Evolutionary conservation across 2,888 invertebrate genomes (phyloP), one percentile per base, ranked within the genome.

Genomic region (Drosophila subquinaria): DNA sequence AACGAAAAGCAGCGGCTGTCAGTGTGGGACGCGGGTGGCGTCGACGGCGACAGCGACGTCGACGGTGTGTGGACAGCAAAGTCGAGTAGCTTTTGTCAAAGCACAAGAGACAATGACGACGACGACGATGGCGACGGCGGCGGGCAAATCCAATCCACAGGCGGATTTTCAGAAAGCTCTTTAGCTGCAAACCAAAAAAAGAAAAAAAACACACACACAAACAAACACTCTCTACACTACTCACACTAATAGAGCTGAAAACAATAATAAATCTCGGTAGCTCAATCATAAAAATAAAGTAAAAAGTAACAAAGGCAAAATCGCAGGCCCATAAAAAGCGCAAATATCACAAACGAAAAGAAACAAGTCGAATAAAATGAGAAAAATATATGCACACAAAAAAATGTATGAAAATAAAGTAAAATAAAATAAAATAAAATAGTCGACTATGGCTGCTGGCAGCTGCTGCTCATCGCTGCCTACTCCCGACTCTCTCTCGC

Each of bases 211-310:
- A 40, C 42, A 55, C 15, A 27, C n/a, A 52, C 33, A 43, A 4
- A 35, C 13, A 30, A 20, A 47, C 52, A 47, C 59, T 30, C 60
- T 33, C 59, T 35, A 62, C 65, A 38, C 56, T 23, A 61, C 20
- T 40, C 43, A 55, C 57, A 62, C 60, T 62, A 38, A 61, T 56
- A 47, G 57, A 45, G 68, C 69, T 63, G 71, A 85, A 82, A 82
- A 82, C 82, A 85, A 82, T 82, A 82, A 82, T 82, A 82, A 85
- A 85, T 85, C 85, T 82, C 80, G 72, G 77, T 72, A 62, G 64
- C 68, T 61, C 67, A 82, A 82, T 79, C 82, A 85, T 82, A 82
- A 76, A 85, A 78, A 9, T 5, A 38, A 38, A 38, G n/a, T 38
- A 61, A 79, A 59, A 76, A 68, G 79, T 69, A 82, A 84, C 81